Conservation (phyloP, 2,888 invertebrate species). For the Himalopsyche japonica region DNA sequence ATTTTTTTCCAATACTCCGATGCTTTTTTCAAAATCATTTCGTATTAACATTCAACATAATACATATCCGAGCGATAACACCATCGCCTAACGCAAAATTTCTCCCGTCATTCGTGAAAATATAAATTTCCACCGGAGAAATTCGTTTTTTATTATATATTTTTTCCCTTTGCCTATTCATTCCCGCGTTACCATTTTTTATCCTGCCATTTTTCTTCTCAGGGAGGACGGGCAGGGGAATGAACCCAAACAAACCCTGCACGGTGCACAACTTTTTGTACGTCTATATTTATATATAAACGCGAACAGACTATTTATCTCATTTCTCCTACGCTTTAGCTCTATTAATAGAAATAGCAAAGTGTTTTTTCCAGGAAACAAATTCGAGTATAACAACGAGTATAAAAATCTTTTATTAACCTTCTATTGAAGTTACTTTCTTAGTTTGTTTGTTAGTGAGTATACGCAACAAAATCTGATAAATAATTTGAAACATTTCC, state of each 20-base stretch:
- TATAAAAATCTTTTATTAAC: too few relatives aligned
- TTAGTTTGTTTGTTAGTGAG: too few relatives aligned
- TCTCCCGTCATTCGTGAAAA: conserved; percentile 29
- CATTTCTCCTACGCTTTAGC: background rate
- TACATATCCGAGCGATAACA: background rate
- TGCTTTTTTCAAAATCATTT: background rate
- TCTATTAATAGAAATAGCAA: background rate
- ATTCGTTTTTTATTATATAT: conserved; percentile 24
- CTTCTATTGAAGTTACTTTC: too few relatives aligned
- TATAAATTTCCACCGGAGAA: conserved; percentile 25
- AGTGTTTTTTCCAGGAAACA: background rate
- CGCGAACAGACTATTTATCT: background rate
- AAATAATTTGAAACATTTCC: too few relatives aligned
- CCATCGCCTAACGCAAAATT: background rate
- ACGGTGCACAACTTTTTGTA: background rate
- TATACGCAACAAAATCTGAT: too few relatives aligned
- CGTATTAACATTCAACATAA: background rate
- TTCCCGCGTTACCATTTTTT: conserved; percentile 25
- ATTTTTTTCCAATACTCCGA: background rate
- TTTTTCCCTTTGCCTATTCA: conserved; percentile 23
- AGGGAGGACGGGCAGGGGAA: background rate
- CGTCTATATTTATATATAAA: background rate
- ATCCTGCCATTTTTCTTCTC: conserved; percentile 20
- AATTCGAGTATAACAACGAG: background rate
- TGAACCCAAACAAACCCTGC: background rate